Evolutionary conservation across 2,113 vertebrate genomes (phyloP), one percentile per base, ranked within the genome.

Genomic region (Hemiscyllium ocellatum): DNA sequence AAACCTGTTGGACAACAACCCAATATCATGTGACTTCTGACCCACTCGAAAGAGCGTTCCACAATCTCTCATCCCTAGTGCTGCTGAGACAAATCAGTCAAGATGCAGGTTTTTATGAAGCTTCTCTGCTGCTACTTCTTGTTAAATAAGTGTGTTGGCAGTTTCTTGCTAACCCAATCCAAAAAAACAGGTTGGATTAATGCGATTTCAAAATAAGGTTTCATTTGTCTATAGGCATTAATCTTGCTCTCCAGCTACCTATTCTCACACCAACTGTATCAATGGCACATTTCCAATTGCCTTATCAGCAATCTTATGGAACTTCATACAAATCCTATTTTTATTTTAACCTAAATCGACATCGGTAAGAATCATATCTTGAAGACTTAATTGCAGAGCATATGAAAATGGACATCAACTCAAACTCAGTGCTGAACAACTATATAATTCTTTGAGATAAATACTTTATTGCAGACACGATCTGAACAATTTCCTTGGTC

Each of bases 381-480:
- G 83, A 72, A 72, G 70, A 72, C 22, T 10, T 26, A 52, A 52
- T 0, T 52, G 47, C 24, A 24, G 8, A 42, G 3, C 19, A 29
- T 10, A 66, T 37, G 42, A 50, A 72, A 95, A 50, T 56, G 65
- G 8, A 68, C 42, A 42, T 42, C 19, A 26, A 47, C 37, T 83
- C 37, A 83, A 83, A 47, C 17, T 47, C 4, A 29, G 37, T 12
- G 1, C 65, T 56, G 47, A 37, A 69, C 12, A 47, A 47, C 61
- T 1, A 52, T 17, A 26, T 47, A 37, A 37, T 72, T 33, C 37
- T 72, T 95, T 76, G 24, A 76, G 47, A 47, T 26, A 22, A 33
- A 52, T 95, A 50, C 94, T 95, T 95, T 95, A 95, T 72, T 95
- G 69, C 56, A 70, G 93, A 94, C 69, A 89, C 24, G n/a, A 65